Conservation (phyloP, 2,888 invertebrate genomes). For the Ormyrus labotus region DNA sequence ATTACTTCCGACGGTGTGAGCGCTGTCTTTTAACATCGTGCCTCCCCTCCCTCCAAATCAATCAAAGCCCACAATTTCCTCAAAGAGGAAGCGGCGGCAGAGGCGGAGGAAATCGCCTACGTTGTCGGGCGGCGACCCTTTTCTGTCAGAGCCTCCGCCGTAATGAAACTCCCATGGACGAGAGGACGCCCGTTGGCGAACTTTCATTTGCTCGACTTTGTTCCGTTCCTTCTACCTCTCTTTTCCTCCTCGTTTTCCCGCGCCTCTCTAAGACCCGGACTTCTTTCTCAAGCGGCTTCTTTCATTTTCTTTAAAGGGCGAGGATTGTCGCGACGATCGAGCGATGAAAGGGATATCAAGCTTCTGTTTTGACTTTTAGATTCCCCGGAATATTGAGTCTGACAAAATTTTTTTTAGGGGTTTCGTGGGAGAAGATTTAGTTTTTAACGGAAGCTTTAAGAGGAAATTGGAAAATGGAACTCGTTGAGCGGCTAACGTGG, state of each 20-base stretch:
- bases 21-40: not conserved
- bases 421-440: too few species aligned
- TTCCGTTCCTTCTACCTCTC: not conserved
- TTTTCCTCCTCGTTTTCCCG: not conserved
- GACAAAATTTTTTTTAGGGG: too few species aligned
- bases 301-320: too few species aligned
- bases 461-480: too few species aligned
- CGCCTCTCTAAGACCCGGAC: not conserved
- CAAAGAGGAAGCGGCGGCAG: slow-evolving; percentile 23
- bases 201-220: slow-evolving; percentile 45
- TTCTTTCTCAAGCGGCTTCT: not conserved
- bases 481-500: too few species aligned
- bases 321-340: too few species aligned
- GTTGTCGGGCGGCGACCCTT: slow-evolving; percentile 9
- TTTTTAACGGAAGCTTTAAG: too few species aligned
- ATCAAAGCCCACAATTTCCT: slow-evolving; percentile 51
- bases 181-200: slow-evolving; percentile 18
- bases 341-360: too few species aligned
- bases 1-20: slow-evolving; percentile 27
- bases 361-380: too few species aligned
- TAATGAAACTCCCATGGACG: slow-evolving; percentile 52
- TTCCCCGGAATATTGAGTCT: too few species aligned
- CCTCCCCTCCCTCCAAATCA: slow-evolving; percentile 27
- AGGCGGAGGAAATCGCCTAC: slow-evolving; percentile 9
- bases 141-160: slow-evolving; percentile 25